A percentile compares a stretch with the other conserved stretches of the same genome.
Evolutionary conservation across 2,888 invertebrate genomes (phyloP).

Genomic region (Orthonychiurus folsomi): DNA sequence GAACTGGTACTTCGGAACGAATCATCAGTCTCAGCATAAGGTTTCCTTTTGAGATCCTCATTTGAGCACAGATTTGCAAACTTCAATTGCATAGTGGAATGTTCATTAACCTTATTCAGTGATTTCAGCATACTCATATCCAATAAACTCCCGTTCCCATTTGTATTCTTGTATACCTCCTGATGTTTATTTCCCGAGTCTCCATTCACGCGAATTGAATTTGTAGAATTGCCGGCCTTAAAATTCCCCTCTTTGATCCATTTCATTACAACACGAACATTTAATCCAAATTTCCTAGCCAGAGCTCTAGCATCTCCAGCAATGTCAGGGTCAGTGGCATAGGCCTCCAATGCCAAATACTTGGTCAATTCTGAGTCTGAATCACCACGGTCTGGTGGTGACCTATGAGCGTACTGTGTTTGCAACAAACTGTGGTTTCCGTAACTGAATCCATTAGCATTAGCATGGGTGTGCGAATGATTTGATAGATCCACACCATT

Average conservation of each 20-base stretch:
- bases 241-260: slow-evolving; percentile 37
- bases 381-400: background rate
- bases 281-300: slow-evolving; percentile 37
- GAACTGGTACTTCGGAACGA: no score
- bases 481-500: slow-evolving; percentile 15
- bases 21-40: no score
- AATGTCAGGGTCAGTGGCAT: slow-evolving; percentile 30
- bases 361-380: slow-evolving; percentile 16
- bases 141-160: no score
- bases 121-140: no score
- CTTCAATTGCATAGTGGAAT: no score
- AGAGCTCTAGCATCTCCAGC: slow-evolving; percentile 37
- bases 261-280: slow-evolving; percentile 35
- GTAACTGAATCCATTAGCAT: background rate
- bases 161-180: no score
- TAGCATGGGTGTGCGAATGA: background rate
- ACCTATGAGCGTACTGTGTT: background rate
- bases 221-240: no score
- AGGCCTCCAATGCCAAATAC: slow-evolving; percentile 32
- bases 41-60: no score
- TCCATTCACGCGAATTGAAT: no score
- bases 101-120: no score
- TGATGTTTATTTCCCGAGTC: no score
- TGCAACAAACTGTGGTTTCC: background rate
- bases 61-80: no score